Conservation (phyloP, 2,888 invertebrate genomes). For the Agonopterix arenella region DNA sequence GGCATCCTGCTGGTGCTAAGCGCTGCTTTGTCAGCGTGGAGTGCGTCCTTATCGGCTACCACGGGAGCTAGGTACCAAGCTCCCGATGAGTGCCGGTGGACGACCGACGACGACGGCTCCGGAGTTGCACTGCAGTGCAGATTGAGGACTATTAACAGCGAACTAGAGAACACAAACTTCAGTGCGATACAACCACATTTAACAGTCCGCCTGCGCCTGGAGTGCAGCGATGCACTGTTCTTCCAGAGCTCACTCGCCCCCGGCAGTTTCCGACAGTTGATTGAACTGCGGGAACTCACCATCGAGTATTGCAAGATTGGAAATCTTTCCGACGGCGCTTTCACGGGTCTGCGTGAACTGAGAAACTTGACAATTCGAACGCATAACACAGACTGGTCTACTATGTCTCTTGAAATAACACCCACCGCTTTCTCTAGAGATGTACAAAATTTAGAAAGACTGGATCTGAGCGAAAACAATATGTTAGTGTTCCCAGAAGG, state of each 20-base stretch:
- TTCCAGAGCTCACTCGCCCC: slow-evolving; percentile 87
- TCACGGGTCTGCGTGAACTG: slow-evolving; percentile 86
- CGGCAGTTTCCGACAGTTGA: slow-evolving; percentile 85
- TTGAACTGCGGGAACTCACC: slow-evolving; percentile 85
- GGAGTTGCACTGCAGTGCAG: slow-evolving; percentile 85
- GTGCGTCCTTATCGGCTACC: slow-evolving; percentile 67
- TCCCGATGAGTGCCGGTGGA: slow-evolving; percentile 89
- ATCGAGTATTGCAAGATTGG: slow-evolving; percentile 91
- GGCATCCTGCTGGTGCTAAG: slow-evolving; percentile 61
- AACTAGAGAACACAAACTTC: slow-evolving; percentile 88
- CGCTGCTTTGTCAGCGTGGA: slow-evolving; percentile 53
- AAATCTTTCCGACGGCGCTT: slow-evolving; percentile 88
- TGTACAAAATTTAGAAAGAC: slow-evolving; percentile 82
- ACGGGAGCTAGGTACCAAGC: slow-evolving; percentile 83
- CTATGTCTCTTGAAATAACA: slow-evolving; percentile 86
- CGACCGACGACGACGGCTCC: slow-evolving; percentile 80
- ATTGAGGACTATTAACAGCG: slow-evolving; percentile 86
- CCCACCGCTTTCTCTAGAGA: slow-evolving; percentile 85
- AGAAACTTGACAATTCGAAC: slow-evolving; percentile 88
- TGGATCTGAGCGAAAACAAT: slow-evolving; percentile 88
- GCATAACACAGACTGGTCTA: slow-evolving; percentile 90
- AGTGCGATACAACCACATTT: slow-evolving; percentile 90
- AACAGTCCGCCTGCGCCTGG: slow-evolving; percentile 84
- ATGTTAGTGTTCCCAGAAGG: slow-evolving; percentile 88
- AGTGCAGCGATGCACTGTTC: slow-evolving; percentile 88